These are phyloP conservation scores for Listrodromus nycthemerus DNA, from an alignment of 2,888 invertebrate genomes.

Conservation along the genomic window DNA sequence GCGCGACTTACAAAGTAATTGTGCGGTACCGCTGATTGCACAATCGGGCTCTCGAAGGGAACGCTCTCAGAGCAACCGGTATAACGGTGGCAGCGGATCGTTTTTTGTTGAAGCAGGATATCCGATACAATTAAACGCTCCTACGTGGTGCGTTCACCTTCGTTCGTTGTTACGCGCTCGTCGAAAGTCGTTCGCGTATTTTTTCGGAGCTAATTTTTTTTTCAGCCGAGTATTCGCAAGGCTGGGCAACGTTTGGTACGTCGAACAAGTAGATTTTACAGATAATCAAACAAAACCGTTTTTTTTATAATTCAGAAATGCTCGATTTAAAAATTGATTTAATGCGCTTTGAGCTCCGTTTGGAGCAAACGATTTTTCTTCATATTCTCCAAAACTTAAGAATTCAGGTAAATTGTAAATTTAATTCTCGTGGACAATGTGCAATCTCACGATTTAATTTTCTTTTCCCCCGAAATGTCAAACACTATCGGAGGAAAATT, in stretches of 20 bases:
- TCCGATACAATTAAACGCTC: slow-evolving; percentile 60
- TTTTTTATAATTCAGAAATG: background rate
- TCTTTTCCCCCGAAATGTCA: no score
- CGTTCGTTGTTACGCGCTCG: slow-evolving; percentile 18
- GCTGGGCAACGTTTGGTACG: background rate
- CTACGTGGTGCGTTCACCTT: slow-evolving; percentile 49
- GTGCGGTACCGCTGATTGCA: slow-evolving; percentile 48
- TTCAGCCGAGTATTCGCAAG: background rate
- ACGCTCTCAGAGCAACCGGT: background rate
- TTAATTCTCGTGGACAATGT: no score
- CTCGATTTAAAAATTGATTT: no score
- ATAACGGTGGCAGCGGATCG: slow-evolving; percentile 20
- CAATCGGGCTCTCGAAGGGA: slow-evolving; percentile 39
- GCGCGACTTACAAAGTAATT: background rate
- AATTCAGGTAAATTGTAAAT: no score
- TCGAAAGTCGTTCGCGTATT: slow-evolving; percentile 51
- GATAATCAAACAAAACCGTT: background rate
- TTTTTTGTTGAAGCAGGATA: slow-evolving; percentile 60
- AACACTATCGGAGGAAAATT: no score
- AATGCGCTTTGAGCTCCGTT: no score
- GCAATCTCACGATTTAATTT: no score
- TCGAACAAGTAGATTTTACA: background rate
- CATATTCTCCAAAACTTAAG: no score
- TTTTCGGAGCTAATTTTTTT: slow-evolving; percentile 12
- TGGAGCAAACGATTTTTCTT: no score